phyloP scores from a whole-genome alignment of 2,113 vertebrate species.

The Tachysurus vachellii region DNA sequence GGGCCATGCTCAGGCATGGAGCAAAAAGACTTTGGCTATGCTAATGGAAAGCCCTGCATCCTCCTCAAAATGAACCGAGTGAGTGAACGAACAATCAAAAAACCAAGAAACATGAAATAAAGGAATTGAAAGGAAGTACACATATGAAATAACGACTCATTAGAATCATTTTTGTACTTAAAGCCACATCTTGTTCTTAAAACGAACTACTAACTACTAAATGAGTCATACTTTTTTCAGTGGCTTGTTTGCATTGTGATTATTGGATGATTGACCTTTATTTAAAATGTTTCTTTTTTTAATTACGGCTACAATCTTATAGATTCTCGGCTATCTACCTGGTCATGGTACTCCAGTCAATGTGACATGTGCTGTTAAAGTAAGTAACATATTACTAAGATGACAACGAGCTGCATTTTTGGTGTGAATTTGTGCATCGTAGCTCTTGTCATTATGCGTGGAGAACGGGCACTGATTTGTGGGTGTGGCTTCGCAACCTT shows the following conservation, averaged over 20 bases:
- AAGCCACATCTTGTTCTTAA: constrained; percentile 61
- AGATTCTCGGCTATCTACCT: constrained; percentile 93
- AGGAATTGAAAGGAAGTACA: not conserved
- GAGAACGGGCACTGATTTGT: not conserved
- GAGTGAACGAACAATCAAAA: constrained; percentile 53
- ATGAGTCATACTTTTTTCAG: not conserved
- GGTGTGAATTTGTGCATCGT: not conserved
- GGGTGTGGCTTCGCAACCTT: too few species aligned
- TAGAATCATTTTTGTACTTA: not conserved
- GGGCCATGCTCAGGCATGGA: constrained; percentile 86
- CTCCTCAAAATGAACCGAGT: constrained; percentile 97
- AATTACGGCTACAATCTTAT: not conserved
- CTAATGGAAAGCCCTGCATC: constrained; percentile 87
- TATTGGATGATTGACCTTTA: not conserved
- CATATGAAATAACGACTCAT: not conserved
- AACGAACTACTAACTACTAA: constrained; percentile 16
- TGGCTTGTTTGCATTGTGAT: not conserved
- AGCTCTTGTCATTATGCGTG: not conserved
- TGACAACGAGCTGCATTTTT: not conserved
- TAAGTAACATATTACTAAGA: constrained; percentile 60
- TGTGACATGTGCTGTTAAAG: constrained; percentile 87
- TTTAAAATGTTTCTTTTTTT: constrained; percentile 16
- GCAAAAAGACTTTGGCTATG: constrained; percentile 87
- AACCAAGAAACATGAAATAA: not conserved
- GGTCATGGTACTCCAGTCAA: constrained; percentile 84